phyloP scores from a whole-genome alignment of 2,113 vertebrate genomes.

The Gadus macrocephalus region DNA sequence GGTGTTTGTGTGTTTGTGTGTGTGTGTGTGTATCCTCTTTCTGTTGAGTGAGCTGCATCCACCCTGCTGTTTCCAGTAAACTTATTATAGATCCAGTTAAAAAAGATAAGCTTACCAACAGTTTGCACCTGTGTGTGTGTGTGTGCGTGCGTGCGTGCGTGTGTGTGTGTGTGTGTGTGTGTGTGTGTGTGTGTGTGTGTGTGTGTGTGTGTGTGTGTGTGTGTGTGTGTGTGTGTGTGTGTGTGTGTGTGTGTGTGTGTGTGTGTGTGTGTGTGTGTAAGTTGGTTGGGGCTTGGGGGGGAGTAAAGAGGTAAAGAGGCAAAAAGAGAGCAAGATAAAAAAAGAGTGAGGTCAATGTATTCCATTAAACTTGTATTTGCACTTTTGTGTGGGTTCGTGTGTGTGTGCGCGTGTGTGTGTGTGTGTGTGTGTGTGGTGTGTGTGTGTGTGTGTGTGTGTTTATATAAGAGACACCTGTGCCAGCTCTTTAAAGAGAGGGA shows the following conservation, averaged over 20 bases:
- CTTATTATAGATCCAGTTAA: constrained; percentile 55
- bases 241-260: neutral
- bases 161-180: neutral
- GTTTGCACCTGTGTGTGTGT: constrained; percentile 26
- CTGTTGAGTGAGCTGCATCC: constrained; percentile 39
- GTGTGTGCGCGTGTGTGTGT: neutral
- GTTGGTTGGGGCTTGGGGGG: neutral
- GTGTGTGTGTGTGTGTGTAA: neutral
- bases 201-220: neutral
- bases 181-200: neutral
- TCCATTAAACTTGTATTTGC: neutral
- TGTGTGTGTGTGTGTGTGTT: constrained; percentile 1
- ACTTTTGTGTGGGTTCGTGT: no score
- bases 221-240: neutral
- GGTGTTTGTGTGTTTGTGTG: neutral
- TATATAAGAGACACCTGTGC: constrained; percentile 63
- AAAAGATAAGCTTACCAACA: constrained; percentile 59
- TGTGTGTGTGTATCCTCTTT: constrained; percentile 31
- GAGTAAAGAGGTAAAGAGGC: constrained; percentile 6
- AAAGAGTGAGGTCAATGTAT: constrained; percentile 8
- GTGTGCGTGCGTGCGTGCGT: no score
- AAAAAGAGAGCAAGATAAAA: constrained; percentile 2
- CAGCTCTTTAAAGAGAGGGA: constrained; percentile 59
- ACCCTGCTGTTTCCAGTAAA: constrained; percentile 36
- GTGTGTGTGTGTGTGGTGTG: neutral